Base-by-base conservation (phyloP, 1,140 invertebrate genomes). In the Alviniconcha marisindica region DNA sequence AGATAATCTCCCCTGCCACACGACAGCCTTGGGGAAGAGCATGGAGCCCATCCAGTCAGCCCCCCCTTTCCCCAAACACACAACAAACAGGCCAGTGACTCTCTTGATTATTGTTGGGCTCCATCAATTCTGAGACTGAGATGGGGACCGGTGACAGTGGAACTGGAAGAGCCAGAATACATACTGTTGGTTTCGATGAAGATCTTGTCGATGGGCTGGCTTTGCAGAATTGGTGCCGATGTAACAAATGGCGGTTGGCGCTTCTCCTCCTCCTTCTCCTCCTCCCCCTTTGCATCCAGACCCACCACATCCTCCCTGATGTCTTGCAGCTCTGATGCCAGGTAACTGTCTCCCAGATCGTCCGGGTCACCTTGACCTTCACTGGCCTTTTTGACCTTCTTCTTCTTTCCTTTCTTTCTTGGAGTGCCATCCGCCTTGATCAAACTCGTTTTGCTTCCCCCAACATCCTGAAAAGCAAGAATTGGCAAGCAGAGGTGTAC, bases 151-250 rank as follows among this genome's bases (percentile, higher is more conserved):
- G n/a, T n/a, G n/a, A n/a, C n/a, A n/a, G n/a, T n/a, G n/a, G n/a
- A n/a, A n/a, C n/a, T n/a, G n/a, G n/a, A 60, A 38, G n/a, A 7
- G 21, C 3, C 42, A 33, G 5, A 33, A 28, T 40, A 88, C 88
- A 86, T 83, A 91, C 91, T 85, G 69, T 87, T 89, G 44, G 89
- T 90, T 86, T 92, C 91, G 69, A 92, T 89, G 79, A 89, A 92
- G 69, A 92, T 86, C 83, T 91, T 91, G 14, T 89, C 87, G 33
- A 87, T 83, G 38, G 91, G 90, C 76, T 91, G 90, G 86, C 90
- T 91, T 31, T 87, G 84, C 1, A 92, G 69, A 73, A 87, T 82
- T 51, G 76, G 82, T 15, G 85, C 82, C 51, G 87, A 85, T 2
- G 87, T 88, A 33, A 86, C 77, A 28, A 85, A 84, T 2, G 87